phyloP scores from a whole-genome alignment of 1,140 invertebrate genomes.

The Calycopis cecrops region DNA sequence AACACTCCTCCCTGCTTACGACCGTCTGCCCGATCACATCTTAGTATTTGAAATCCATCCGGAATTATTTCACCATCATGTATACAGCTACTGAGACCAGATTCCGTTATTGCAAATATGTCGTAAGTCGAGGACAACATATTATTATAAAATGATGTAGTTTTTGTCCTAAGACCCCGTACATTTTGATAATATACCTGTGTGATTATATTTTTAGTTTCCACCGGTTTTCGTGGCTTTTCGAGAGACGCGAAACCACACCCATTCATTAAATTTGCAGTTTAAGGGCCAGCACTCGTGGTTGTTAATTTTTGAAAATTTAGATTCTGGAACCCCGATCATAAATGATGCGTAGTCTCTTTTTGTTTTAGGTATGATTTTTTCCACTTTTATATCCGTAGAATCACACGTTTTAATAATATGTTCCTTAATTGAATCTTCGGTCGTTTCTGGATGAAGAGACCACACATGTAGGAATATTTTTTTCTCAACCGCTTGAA shows the following conservation, averaged over 20 bases:
- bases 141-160: not conserved
- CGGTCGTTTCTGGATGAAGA: constrained; percentile 11
- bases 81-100: not conserved
- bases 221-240: not conserved
- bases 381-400: not conserved
- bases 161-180: not conserved
- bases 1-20: constrained; percentile 16
- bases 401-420: not conserved
- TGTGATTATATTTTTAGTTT: not conserved
- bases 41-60: not conserved
- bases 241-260: not conserved
- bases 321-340: not conserved
- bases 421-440: constrained; percentile 14
- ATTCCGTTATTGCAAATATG: not conserved
- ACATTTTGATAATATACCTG: not conserved
- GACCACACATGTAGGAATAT: constrained; percentile 21
- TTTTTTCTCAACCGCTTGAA: constrained; percentile 18
- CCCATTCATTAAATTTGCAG: not conserved
- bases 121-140: not conserved
- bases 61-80: not conserved
- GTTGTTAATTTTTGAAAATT: not conserved
- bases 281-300: not conserved
- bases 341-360: not conserved
- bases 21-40: not conserved
- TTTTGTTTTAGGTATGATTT: not conserved